phyloP scores from a whole-genome alignment of 1,140 invertebrate species.

The Caenorhabditis tropicalis region DNA sequence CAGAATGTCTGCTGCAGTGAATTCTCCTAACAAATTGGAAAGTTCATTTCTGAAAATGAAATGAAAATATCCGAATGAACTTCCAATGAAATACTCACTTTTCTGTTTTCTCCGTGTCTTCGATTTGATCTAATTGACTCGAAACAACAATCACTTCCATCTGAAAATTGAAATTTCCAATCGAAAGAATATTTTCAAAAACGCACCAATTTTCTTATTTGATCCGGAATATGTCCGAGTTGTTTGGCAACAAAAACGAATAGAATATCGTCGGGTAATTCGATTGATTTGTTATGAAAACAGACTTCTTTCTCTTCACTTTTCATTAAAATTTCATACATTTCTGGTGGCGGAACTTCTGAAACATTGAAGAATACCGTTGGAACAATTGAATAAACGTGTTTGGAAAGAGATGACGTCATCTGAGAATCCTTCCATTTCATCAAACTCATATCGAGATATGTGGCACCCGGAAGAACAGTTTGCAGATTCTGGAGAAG shows the following conservation, averaged over 20 bases:
- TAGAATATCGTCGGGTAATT: constrained; percentile 39
- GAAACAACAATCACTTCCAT: constrained; percentile 37
- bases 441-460: background rate
- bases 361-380: constrained; percentile 20
- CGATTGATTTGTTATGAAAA: background rate
- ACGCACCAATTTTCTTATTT: constrained; percentile 44
- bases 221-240: background rate
- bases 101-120: background rate
- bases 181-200: too few relatives aligned
- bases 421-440: constrained; percentile 27
- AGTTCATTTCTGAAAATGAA: constrained; percentile 19
- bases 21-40: constrained; percentile 7
- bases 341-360: constrained; percentile 21
- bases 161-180: background rate
- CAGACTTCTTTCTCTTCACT: constrained; percentile 42
- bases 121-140: background rate
- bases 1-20: constrained; percentile 37
- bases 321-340: constrained; percentile 29
- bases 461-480: background rate
- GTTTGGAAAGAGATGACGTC: background rate
- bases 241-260: constrained; percentile 29
- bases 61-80: background rate
- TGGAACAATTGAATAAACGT: constrained; percentile 17
- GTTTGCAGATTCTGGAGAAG: background rate
- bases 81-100: background rate